Evolutionary conservation across 2,797 vertebrate species (phyloP), one percentile per base, ranked within the genome.

Genomic region (Valencia hispanica): DNA sequence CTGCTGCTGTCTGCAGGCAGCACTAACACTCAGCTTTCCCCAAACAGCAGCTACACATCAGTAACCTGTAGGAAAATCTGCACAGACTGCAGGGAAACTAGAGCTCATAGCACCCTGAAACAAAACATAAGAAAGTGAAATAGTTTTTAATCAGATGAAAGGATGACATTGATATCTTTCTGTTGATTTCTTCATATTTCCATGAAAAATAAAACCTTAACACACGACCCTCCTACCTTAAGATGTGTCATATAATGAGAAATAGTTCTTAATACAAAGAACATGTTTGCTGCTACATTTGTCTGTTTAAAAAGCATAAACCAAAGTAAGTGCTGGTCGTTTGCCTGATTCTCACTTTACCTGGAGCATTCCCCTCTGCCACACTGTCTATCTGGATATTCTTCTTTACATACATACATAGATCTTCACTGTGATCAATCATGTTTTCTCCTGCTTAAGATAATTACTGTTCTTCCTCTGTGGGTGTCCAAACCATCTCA

Each of bases 1-100:
- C 80, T 78, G 82, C 80, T 83, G 80, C 63, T 77, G 70, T 34
- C 68, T 47, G 72, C 72, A 73, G 84, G 75, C 82, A 83, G 86
- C 74, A 68, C 75, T 75, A 77, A 74, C 73, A 53, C 74, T 77
- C 75, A 63, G 65, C 50, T 68, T 68, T 76, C 63, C 61, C 18
- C 25, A 27, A 41, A 50, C 59, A 53, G 63, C 43, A 50, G 6
- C 36, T 45, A 41, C 55, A 71, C 75, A 71, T 48, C 32, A 39
- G 66, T 66, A 30, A 41, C 32, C 3, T 63, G 20, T 39, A 12
- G n/a, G 22, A 22, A 53, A 20, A 51, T 11, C 34, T 50, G 20
- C 20, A 17, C n/a, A 30, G 4, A 27, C 4, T 57, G 25, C 22
- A 57, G 25, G 15, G 34, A 41, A 9, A 53, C 6, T 22, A 43